phyloP scores from a whole-genome alignment of 2,888 invertebrate species.

The Lasioglossum marginatum region DNA sequence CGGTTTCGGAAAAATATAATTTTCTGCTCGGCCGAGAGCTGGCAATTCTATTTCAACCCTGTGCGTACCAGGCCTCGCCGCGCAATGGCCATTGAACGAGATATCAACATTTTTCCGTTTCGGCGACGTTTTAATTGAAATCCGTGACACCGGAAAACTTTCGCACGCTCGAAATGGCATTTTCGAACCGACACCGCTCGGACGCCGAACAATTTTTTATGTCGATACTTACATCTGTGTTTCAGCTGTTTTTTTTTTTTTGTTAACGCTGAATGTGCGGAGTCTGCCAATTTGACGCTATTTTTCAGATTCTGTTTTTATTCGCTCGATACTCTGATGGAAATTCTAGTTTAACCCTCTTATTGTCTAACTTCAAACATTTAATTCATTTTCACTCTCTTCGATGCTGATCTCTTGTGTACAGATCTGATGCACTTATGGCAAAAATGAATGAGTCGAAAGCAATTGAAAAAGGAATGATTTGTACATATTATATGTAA shows the following conservation, averaged over 20 bases:
- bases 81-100: slow-evolving; percentile 44
- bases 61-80: background rate
- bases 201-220: background rate
- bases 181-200: background rate
- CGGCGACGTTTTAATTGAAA: slow-evolving; percentile 57
- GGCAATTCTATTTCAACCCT: slow-evolving; percentile 37
- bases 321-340: background rate
- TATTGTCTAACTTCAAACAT: background rate
- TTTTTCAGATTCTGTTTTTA: background rate
- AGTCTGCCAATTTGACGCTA: background rate
- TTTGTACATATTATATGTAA: too few relatives aligned
- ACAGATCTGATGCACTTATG: too few relatives aligned
- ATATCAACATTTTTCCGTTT: slow-evolving; percentile 53
- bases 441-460: too few relatives aligned
- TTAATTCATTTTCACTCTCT: too few relatives aligned
- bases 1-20: slow-evolving; percentile 41
- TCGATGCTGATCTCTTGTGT: too few relatives aligned
- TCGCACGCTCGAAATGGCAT: slow-evolving; percentile 1
- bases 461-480: too few relatives aligned
- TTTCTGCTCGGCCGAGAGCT: slow-evolving; percentile 36
- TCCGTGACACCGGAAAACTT: slow-evolving; percentile 36
- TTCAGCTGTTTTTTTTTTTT: background rate
- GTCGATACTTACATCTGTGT: slow-evolving; percentile 9
- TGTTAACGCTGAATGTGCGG: background rate
- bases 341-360: background rate